Evolutionary conservation across 2,113 vertebrate genomes (phyloP).

Genomic region (Austrofundulus limnaeus): DNA sequence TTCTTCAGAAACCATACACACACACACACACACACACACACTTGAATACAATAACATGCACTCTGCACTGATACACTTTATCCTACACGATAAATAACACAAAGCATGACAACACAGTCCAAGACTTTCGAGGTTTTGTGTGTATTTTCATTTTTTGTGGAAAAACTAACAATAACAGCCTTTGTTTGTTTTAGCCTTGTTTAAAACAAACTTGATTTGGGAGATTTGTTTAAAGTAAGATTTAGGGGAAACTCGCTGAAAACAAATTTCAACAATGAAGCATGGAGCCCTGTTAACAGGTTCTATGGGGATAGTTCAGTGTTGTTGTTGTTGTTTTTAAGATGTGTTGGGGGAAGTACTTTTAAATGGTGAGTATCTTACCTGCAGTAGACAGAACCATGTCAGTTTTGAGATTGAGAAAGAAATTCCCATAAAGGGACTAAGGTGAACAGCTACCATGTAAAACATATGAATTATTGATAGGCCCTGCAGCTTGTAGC

Average conservation of each 20-base stretch:
- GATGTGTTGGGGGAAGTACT: neutral
- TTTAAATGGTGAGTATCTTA: neutral
- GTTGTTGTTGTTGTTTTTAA: too few species aligned
- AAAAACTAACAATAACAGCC: neutral
- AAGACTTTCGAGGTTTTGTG: neutral
- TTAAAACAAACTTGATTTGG: slow-evolving; percentile 5
- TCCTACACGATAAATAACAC: slow-evolving; percentile 11
- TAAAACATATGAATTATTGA: too few species aligned
- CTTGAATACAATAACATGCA: slow-evolving; percentile 15
- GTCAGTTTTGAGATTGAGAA: too few species aligned
- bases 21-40: slow-evolving; percentile 20
- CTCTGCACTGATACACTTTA: slow-evolving; percentile 2
- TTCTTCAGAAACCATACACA: slow-evolving; percentile 41
- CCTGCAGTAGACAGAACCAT: neutral
- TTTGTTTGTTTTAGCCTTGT: slow-evolving; percentile 2
- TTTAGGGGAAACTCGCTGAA: neutral
- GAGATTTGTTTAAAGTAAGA: slow-evolving; percentile 10
- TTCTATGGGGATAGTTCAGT: neutral
- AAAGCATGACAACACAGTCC: neutral
- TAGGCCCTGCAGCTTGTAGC: too few species aligned
- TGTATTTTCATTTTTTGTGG: neutral
- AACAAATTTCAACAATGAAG: neutral
- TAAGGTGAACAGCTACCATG: too few species aligned
- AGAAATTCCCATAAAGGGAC: too few species aligned
- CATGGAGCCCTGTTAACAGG: neutral